A percentile compares a stretch with the other conserved stretches of the same genome.
Evolutionary conservation across 2,888 invertebrate genomes (phyloP).

Genomic region (Mesoligia furuncula): DNA sequence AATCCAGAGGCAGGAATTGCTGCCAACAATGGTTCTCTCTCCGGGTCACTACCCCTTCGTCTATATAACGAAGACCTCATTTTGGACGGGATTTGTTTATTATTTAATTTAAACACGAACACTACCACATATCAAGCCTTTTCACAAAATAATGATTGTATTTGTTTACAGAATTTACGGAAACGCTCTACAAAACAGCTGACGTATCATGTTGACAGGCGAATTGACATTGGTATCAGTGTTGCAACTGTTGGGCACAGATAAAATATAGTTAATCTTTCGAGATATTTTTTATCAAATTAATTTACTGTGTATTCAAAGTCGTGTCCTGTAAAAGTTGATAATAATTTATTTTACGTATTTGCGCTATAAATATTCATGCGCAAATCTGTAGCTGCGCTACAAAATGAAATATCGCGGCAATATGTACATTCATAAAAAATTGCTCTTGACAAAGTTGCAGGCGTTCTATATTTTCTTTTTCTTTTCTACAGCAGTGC

Average conservation of each 20-base stretch:
- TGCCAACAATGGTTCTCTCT: constrained; percentile 81
- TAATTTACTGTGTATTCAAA: neutral
- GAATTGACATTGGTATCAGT: constrained; percentile 37
- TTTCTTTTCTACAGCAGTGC: too few relatives aligned
- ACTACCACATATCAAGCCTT: constrained; percentile 48
- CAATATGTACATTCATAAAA: neutral
- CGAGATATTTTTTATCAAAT: neutral
- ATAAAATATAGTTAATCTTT: constrained; percentile 21
- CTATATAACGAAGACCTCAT: constrained; percentile 82
- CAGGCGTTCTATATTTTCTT: constrained; percentile 44
- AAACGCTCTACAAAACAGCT: constrained; percentile 52
- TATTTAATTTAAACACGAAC: constrained; percentile 13
- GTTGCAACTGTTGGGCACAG: constrained; percentile 43
- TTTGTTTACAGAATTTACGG: constrained; percentile 56
- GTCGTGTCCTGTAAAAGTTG: neutral
- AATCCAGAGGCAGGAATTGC: constrained; percentile 74
- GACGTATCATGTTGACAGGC: constrained; percentile 47
- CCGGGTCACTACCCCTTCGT: constrained; percentile 73
- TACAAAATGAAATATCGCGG: neutral
- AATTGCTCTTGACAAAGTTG: constrained; percentile 31
- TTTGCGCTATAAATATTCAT: neutral
- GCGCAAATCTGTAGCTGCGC: neutral
- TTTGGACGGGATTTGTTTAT: constrained; percentile 65
- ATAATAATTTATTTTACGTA: too few relatives aligned
- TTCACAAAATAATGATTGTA: constrained; percentile 23